Evolutionary conservation across 2,113 vertebrate genomes (phyloP), one percentile per base, ranked within the genome.

Genomic region (Catharus minimus): DNA sequence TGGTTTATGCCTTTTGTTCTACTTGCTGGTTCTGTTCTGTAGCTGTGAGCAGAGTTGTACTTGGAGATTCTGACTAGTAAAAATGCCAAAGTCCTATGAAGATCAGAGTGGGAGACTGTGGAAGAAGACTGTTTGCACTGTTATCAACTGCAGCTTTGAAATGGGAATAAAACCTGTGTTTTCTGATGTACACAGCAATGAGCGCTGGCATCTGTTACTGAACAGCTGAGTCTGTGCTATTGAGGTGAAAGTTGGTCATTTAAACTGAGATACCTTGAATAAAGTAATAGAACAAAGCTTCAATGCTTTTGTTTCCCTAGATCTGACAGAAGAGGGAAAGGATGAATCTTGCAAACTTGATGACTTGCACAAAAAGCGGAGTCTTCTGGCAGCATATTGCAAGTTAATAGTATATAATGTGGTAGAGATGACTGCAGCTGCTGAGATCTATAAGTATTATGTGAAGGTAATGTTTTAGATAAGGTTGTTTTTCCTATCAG

Each of bases 401-500:
- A 99, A 98, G 67, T 97, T 99, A 74, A 97, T 99, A 20, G 96
- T 98, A 13, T 97, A 97, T 46, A 96, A 98, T 10, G 98, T 98
- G 88, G 97, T 99, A 81, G 98, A 99, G 97, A 98, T 98, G 97
- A 96, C 97, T 94, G 94, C 97, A 74, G 98, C 98, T 0, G 98
- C 98, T 6, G 98, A 98, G 89, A 96, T 99, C 96, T 98, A 98
- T 95, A 98, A 97, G 95, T 95, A 98, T 90, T 99, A 99, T 84
- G 96, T 98, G 96, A 98, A 98, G 98, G 98, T 99, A 97, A 95
- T 60, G 47, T 56, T 82, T 72, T 49, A 81, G 38, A 88, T 75
- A 57, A 71, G 14, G 24, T 58, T 62, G 32, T 47, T 88, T 80
- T 82, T 30, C 61, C 39, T 92, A 7, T 32, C 28, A 36, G 73